These are phyloP conservation scores for Menidia menidia DNA, from an alignment of 2,797 vertebrate species.

Conservation along the genomic window DNA sequence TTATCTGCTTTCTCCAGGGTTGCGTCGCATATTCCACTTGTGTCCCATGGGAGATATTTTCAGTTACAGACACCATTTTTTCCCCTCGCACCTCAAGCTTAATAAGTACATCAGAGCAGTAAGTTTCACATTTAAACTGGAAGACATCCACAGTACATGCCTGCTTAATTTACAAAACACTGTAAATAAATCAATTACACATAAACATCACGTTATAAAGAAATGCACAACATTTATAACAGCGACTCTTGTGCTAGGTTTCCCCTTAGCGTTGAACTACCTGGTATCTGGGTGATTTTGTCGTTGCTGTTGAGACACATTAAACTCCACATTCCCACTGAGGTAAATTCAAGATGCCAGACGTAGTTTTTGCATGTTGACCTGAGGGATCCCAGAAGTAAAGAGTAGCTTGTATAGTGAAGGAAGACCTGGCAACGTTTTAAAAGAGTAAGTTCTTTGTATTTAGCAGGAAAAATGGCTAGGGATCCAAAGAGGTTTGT, in stretches of 20 bases:
- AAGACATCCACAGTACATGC: slow-evolving; percentile 84
- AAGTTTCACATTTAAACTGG: slow-evolving; percentile 74
- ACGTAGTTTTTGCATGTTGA: slow-evolving; percentile 70
- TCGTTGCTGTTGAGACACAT: slow-evolving; percentile 38
- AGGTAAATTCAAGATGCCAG: slow-evolving; percentile 76
- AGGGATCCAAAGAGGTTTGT: slow-evolving; percentile 23
- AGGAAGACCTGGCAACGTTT: slow-evolving; percentile 72
- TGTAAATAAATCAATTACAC: slow-evolving; percentile 70
- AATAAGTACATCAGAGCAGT: slow-evolving; percentile 66
- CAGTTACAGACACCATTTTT: slow-evolving; percentile 41
- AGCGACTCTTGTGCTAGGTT: slow-evolving; percentile 63
- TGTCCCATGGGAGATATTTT: slow-evolving; percentile 43
- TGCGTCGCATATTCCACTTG: slow-evolving; percentile 41
- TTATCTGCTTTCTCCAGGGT: slow-evolving; percentile 11
- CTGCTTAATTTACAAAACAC: slow-evolving; percentile 73
- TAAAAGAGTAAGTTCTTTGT: slow-evolving; percentile 42
- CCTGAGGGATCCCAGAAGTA: slow-evolving; percentile 75
- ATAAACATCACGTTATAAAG: slow-evolving; percentile 70
- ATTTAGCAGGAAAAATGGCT: slow-evolving; percentile 57
- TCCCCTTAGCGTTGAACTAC: slow-evolving; percentile 52
- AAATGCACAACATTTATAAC: slow-evolving; percentile 64
- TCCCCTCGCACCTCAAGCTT: slow-evolving; percentile 37
- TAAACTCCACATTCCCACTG: slow-evolving; percentile 66
- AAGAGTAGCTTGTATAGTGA: slow-evolving; percentile 54
- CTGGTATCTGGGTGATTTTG: slow-evolving; percentile 47